Evolutionary conservation across 2,888 invertebrate species (phyloP), one percentile per base, ranked within the genome.

Genomic region (Sminthurinus aureus): DNA sequence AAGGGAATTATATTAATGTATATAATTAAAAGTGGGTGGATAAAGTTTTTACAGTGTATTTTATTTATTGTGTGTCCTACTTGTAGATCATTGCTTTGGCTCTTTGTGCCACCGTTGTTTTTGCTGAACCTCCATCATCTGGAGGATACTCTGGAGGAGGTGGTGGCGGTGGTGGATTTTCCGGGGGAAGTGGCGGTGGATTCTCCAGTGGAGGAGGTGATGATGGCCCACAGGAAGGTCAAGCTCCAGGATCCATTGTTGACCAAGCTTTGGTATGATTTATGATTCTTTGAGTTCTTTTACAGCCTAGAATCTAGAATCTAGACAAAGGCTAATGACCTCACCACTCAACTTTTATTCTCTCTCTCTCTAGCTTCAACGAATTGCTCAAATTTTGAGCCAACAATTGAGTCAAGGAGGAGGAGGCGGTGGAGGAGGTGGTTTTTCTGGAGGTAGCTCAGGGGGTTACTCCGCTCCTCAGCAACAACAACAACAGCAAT

Each of bases 301-400:
- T 38, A 38, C 38, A 38, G 6, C 6, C 6, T 4, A 38, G 38
- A 38, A 38, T 38, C 6, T 38, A 38, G 6, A 38, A 38, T 38
- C 38, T 38, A 1, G 3, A 38, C 6, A 38, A 38, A 38, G 38
- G 38, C 38, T 38, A 1, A 38, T 38, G 1, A 38, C 38, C 38
- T 38, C 38, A 38, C 6, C 6, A 38, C 38, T 38, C 38, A 38
- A 38, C 1, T 38, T 6, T 38, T 6, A 38, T 38, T 1, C 6
- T 6, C 38, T 38, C 1, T 38, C 1, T 38, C 3, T 38, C 6
- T 38, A 38, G 18, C 83, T 88, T 38, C 85, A 81, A 69, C 85
- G 88, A 52, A 87, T 88, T 79, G 85, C 87, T 50, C 85, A 86
- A n/a, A 84, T 88, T 71, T 82, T 88, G 81, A 84, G 85, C 77